Evolutionary conservation across 1,140 invertebrate species (phyloP), one percentile per base, ranked within the genome.

Genomic region (Proales similis): DNA sequence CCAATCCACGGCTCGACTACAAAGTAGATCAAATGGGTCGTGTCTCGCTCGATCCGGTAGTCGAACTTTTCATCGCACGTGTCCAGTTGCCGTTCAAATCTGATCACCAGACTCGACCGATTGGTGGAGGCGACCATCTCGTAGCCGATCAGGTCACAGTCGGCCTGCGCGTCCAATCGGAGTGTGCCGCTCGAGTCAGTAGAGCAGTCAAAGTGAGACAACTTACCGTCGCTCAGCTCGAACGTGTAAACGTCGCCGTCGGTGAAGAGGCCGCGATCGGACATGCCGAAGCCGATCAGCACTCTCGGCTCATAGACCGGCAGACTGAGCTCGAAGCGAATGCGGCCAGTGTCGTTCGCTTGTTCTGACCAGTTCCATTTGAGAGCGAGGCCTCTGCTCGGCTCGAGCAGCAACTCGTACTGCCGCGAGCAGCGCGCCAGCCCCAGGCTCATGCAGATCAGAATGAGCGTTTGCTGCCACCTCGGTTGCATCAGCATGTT

Each of bases 191-290:
- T 22, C 48, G 49, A 79, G 86, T 86, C 80, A 86, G 80, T 57
- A 9, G 39, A 26, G 0, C 36, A 57, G 27, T 57, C 51, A 67
- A 86, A 79, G 66, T 82, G 78, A 47, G 81, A 74, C 63, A 74
- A 75, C 22, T 80, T 79, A 64, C 80, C 81, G 77, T 81, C 82
- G 69, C 86, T 82, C 3, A 79, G 78, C 84, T 85, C 88, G 29
- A 90, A 79, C 9, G 94, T 72, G 67, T 88, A 91, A 63, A 88
- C 83, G 78, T 95, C 91, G 1, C 88, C 86, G 36, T 83, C 81
- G 26, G 79, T 79, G 0, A 81, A 60, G 33, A 85, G 79, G 3
- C 91, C 92, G 66, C 88, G 83, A 70, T 91, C 83, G 0, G 91
- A 95, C 77, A 95, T 95, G 29, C 92, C 92, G 5, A 74, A 64